Base-by-base conservation (phyloP, 2,113 vertebrate genomes). In the Eleginops maclovinus region DNA sequence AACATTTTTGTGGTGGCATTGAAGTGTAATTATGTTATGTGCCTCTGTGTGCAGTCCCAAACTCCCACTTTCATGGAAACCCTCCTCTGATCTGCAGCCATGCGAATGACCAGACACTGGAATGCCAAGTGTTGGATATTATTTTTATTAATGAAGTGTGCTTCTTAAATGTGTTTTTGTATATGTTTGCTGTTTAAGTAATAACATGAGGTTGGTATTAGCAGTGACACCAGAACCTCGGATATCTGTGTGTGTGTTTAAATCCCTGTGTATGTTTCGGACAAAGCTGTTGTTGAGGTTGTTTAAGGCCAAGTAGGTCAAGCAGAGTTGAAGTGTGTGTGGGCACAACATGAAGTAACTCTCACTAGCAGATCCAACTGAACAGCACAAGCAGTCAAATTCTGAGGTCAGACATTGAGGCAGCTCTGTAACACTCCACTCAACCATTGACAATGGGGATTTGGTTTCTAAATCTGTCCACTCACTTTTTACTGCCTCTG, bases 1-100 rank as follows among this genome's bases (percentile, higher is more conserved):
- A 36, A 71, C 46, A 89, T 91, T 87, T 78, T 90, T 92, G 90
- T 81, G 90, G 91, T 24, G 60, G 74, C 50, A 85, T 40, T 86
- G 80, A 81, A 76, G 81, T 85, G 79, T 83, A 92, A 88, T 93
- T 88, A 90, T 69, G 72, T 79, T 50, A 85, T 69, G 77, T 60
- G 51, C 62, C 70, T 22, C 62, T 80, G 59, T 77, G 66, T 70
- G 65, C 61, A 79, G 49, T 15, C 59, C 62, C 71, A 78, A 81
- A 69, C 88, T 70, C 79, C 81, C 87, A 72, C 88, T 70, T 76
- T 31, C 28, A 63, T 77, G 60, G 46, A 75, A 71, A 59, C 50
- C 24, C 77, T 71, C 61, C 65, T 44, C 50, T 24, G 11, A n/a
- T 63, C 44, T 90, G 59, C 75, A 73, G 26, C 61, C 79, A 41